phyloP scores from a whole-genome alignment of 2,113 vertebrate species.

The Shinisaurus crocodilurus region DNA sequence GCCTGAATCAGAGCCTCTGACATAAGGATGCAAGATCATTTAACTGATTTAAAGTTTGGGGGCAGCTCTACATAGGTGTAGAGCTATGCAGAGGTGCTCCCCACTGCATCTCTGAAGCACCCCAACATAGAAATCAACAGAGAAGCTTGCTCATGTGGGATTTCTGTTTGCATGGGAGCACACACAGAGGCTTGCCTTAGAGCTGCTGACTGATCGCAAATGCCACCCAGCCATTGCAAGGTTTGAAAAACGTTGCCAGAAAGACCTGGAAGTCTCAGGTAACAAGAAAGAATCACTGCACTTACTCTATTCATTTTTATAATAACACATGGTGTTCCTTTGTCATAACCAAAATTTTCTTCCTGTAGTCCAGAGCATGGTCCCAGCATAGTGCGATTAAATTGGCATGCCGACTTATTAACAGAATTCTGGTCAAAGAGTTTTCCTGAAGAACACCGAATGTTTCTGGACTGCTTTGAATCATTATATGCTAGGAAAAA shows the following conservation, averaged over 20 bases:
- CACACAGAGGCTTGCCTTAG: background rate
- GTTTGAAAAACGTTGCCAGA: background rate
- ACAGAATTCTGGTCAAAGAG: constrained; percentile 79
- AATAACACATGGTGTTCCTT: constrained; percentile 89
- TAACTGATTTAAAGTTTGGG: background rate
- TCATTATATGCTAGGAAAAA: constrained; percentile 84
- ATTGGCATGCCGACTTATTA: constrained; percentile 80
- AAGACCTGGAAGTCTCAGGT: background rate
- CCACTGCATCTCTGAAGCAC: background rate
- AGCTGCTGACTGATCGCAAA: background rate
- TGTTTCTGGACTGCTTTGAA: constrained; percentile 83
- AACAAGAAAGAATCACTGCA: constrained; percentile 33
- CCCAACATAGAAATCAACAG: background rate
- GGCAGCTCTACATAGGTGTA: background rate
- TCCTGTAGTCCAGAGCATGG: constrained; percentile 87
- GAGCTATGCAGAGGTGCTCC: too few species aligned
- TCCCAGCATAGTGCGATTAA: constrained; percentile 82
- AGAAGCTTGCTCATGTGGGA: background rate
- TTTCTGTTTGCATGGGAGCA: background rate
- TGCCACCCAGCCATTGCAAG: background rate
- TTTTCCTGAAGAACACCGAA: constrained; percentile 75
- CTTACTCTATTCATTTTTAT: constrained; percentile 98
- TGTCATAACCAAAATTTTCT: constrained; percentile 85
- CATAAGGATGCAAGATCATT: background rate
- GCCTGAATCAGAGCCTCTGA: background rate